Base-by-base conservation (phyloP, 1,140 invertebrate species). In the Cylas formicarius region DNA sequence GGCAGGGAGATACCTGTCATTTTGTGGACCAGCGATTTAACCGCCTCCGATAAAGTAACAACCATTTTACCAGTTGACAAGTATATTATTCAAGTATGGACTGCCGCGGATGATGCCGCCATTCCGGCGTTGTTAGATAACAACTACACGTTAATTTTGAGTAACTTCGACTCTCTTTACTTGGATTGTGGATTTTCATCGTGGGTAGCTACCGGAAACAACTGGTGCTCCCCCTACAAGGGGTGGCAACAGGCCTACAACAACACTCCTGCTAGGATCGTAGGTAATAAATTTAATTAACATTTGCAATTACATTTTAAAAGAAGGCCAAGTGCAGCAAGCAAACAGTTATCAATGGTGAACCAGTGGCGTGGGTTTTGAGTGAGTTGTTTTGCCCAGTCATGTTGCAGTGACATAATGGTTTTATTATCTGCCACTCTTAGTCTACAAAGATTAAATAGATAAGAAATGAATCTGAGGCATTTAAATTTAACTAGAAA, bases 191-290 rank as follows among this genome's bases (percentile, higher is more conserved):
- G 85, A 21, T 86, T 70, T 46, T 71, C 71, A 7, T 70, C 68
- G 2, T 79, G 75, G 75, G 73, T 78, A 5, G 67, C 64, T 2
- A 62, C 61, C 42, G 76, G 76, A 62, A 82, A 80, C 52, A 88
- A 88, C 62, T 89, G 86, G 87, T 90, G 86, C 62, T 74, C 82
- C 0, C 86, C 86, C 0, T 90, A 87, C 64, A 90, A 84, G 59
- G 80, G 82, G 4, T 90, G 87, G 87, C 85, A 90, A 65, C 78
- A 76, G 50, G 74, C 88, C 4, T 90, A 90, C 54, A 72, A 80
- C 2, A 89, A 89, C 61, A 79, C 75, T 45, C 74, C 74, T 1
- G 62, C 66, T 18, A 50, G 64, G 1, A 76, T 88, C 40, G 72
- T 67, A 2, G 60, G 65, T 4, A 60, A n/a, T n/a, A n/a, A n/a